Evolutionary conservation across 2,888 invertebrate genomes (phyloP), one percentile per base, ranked within the genome.

Genomic region (Eupithecia exiguata): DNA sequence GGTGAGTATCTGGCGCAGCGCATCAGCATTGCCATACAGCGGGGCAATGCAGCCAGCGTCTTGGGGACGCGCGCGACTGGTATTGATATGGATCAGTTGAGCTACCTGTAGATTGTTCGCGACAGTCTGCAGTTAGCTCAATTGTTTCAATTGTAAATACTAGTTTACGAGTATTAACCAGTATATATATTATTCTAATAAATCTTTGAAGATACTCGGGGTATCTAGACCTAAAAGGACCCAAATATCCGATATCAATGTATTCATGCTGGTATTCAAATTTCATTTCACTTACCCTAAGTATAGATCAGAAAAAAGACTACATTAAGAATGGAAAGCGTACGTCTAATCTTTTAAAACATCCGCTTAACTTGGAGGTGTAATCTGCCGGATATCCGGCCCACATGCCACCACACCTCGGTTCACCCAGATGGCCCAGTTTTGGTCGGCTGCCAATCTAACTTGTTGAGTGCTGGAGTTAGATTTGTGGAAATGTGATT

Each of bases 351-450:
- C 74, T 70, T 62, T 46, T 74, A 68, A 70, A 74, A 40, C 49
- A 43, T 66, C 69, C 66, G 69, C 30, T 73, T 49, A 73, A 67
- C 70, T 70, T 62, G 36, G 58, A 68, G 53, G 62, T 70, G 74
- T 68, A 74, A 65, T 70, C 74, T 68, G 7, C n/a, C 63, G 70
- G 74, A 74, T 71, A 65, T 71, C 74, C 74, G 74, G 65, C 71
- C 74, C 68, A 71, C 74, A 74, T 74, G 62, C 72, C 61, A 36
- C 58, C 71, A 68, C 74, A 74, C 71, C 74, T 74, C 68, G 43
- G 1, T 49, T 3, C 21, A 25, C 49, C 66, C 25, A 66, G 38
- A 66, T 40, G 49, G 35, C 68, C 68, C 25, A 67, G 43, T 38
- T 36, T 40, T 36, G 40, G 38, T 40, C 21, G 6, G 38, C n/a